Evolutionary conservation across 2,888 invertebrate species (phyloP).

Genomic region (Pterostichus niger): DNA sequence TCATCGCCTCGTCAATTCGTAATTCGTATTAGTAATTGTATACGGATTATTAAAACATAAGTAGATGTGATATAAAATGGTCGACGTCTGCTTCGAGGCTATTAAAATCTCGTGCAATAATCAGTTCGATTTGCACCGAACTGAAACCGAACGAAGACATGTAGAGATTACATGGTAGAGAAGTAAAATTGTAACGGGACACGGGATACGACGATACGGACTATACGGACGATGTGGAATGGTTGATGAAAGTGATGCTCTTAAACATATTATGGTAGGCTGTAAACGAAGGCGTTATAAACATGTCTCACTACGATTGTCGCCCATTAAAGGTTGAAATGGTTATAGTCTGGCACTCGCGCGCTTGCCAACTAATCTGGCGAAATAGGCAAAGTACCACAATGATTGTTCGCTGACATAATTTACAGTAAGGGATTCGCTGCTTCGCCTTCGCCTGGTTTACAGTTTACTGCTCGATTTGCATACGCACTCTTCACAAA

Average conservation of each 20-base stretch:
- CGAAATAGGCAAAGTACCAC: constrained; percentile 75
- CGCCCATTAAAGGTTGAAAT: constrained; percentile 63
- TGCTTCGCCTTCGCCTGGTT: constrained; percentile 4
- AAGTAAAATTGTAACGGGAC: constrained; percentile 29
- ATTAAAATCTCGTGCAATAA: constrained; percentile 3
- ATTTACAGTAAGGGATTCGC: constrained; percentile 76
- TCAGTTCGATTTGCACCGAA: neutral
- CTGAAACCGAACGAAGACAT: neutral
- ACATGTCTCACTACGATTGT: constrained; percentile 65
- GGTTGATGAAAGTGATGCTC: constrained; percentile 64
- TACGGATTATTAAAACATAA: constrained; percentile 5
- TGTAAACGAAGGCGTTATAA: constrained; percentile 65
- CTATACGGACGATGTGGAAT: constrained; percentile 26
- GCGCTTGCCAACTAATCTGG: constrained; percentile 69
- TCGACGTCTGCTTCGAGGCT: neutral
- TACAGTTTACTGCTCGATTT: constrained; percentile 73
- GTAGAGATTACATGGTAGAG: neutral
- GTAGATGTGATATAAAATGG: neutral
- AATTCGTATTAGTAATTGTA: constrained; percentile 13
- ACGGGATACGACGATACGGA: constrained; percentile 18
- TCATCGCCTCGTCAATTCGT: neutral
- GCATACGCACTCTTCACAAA: constrained; percentile 67
- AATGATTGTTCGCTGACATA: constrained; percentile 77
- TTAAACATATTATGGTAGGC: constrained; percentile 66
- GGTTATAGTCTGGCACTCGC: constrained; percentile 69